Percentiles rank a stretch among this genome's conserved stretches.
Evolutionary conservation across 2,113 vertebrate species (phyloP).

Genomic region (Tragelaphus imberbis): DNA sequence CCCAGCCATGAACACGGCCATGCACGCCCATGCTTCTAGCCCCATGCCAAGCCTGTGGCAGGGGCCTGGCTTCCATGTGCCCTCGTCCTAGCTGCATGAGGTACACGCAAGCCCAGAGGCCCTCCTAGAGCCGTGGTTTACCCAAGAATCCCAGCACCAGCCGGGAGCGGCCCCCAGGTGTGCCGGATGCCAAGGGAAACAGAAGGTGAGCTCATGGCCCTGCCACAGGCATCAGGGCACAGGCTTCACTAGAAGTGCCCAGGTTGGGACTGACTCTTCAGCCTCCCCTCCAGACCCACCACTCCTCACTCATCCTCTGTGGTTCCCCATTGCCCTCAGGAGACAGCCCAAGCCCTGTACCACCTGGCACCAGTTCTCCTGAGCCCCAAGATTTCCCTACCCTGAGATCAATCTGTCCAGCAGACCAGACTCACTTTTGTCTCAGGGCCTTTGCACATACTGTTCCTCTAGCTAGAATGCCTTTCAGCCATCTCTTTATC

Average conservation of each 20-base stretch:
- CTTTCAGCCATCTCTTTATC: background rate
- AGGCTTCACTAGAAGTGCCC: background rate
- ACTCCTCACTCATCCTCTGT: background rate
- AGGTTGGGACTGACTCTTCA: background rate
- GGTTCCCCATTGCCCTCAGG: background rate
- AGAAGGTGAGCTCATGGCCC: conserved; percentile 61
- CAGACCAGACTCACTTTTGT: background rate
- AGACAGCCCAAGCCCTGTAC: background rate
- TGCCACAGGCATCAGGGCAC: background rate
- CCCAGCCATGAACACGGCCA: background rate
- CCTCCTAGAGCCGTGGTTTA: background rate
- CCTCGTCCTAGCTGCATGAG: background rate
- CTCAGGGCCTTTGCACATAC: background rate
- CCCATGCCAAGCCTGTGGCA: background rate
- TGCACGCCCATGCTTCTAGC: background rate
- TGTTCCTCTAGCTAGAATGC: background rate
- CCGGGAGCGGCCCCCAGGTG: background rate
- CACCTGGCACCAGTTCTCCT: background rate
- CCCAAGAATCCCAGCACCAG: conserved; percentile 4
- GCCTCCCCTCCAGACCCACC: background rate
- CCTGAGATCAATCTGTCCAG: background rate
- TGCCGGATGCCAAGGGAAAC: conserved; percentile 52
- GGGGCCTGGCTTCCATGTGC: conserved; percentile 5
- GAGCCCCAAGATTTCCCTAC: background rate
- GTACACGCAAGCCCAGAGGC: background rate